Evolutionary conservation across 2,888 invertebrate species (phyloP), one percentile per base, ranked within the genome.

Genomic region (Chironomus riparius): DNA sequence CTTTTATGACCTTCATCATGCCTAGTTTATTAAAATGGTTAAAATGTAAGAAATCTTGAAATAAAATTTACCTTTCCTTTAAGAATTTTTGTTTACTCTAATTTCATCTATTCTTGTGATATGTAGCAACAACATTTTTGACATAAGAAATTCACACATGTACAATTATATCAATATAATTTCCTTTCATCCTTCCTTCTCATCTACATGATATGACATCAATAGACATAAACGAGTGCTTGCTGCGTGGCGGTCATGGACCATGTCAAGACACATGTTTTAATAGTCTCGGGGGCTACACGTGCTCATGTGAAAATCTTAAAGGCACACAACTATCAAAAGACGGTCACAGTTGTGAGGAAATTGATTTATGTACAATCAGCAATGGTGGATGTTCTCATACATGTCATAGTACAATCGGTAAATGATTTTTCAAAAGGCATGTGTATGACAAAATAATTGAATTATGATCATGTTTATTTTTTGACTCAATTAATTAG

Each of bases 211-310:
- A 56, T 15, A 56, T 1, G 18, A 56, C 56, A 50, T 50, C n/a
- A 18, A 18, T 80, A 84, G 87, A 88, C 80, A 81, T 86, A 76
- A 87, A 88, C 80, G 88, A 88, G 81, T 88, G 88, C 79, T 81
- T 86, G 10, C 80, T 86, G 77, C 85, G 87, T 78, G 87, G 87
- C 80, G 88, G 88, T 7, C 82, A 82, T 73, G 88, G 88, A 0
- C 87, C 88, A 10, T 89, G 89, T 80, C 87, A 89, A 79, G 88
- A 87, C 78, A 82, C 81, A 28, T 89, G 89, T 80, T 80, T 80
- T 76, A 89, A 89, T 81, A 85, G 84, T 48, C 82, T 85, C 78
- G 89, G 88, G 15, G 83, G 86, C 70, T 88, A 87, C 81, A 81
- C 81, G 78, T 89, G 89, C 80, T 84, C 84, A 77, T 89, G 88